Evolutionary conservation across 2,888 invertebrate species (phyloP).

Genomic region (Eudemis profundana): DNA sequence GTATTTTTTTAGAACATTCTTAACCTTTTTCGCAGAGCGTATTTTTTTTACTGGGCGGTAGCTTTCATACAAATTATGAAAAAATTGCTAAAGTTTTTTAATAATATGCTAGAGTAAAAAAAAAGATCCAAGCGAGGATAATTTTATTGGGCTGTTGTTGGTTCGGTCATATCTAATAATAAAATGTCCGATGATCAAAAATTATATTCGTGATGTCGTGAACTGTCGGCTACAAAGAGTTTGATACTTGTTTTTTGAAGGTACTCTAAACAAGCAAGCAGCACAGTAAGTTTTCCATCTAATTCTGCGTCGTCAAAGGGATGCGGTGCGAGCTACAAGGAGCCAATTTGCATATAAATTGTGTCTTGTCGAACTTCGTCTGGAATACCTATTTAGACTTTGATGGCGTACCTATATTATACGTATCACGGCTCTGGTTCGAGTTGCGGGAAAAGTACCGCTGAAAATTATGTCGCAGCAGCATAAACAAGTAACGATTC

Average conservation of each 20-base stretch:
- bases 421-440: constrained; percentile 19
- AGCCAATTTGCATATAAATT: constrained; percentile 52
- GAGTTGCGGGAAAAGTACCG: background rate
- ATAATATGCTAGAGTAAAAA: no score
- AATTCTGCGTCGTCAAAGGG: constrained; percentile 32
- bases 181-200: no score
- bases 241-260: background rate
- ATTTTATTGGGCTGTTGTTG: no score
- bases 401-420: constrained; percentile 33
- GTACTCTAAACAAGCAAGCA: constrained; percentile 19
- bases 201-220: no score
- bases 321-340: constrained; percentile 41
- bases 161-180: no score
- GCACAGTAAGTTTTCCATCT: constrained; percentile 19
- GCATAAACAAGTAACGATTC: no score
- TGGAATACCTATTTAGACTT: constrained; percentile 37
- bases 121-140: no score
- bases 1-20: constrained; percentile 3
- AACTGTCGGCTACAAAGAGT: no score
- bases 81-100: no score
- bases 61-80: no score
- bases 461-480: background rate
- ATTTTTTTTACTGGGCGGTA: background rate
- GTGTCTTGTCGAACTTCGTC: constrained; percentile 47
- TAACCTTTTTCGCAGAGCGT: background rate